Percentiles rank a stretch among this genome's conserved stretches.
Evolutionary conservation across 2,113 vertebrate species (phyloP).

Genomic region (Acinonyx jubatus): DNA sequence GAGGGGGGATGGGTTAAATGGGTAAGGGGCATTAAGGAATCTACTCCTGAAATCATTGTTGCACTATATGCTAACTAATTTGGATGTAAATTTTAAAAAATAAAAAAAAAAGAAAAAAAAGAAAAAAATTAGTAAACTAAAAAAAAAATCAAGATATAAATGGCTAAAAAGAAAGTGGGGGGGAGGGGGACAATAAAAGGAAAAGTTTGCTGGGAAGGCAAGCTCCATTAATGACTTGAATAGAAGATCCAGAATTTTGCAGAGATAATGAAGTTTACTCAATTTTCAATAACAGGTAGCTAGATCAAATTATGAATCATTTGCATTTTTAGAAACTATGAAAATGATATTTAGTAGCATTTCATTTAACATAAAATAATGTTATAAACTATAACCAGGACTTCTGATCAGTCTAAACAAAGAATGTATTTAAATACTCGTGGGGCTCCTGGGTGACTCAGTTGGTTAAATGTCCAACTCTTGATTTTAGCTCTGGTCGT

Average conservation of each 20-base stretch:
- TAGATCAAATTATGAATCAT: background rate
- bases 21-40: too few species aligned
- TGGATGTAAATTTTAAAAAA: too few species aligned
- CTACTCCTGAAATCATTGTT: too few species aligned
- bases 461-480: too few species aligned
- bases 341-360: background rate
- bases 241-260: background rate
- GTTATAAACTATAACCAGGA: background rate
- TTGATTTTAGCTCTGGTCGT: too few species aligned
- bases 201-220: background rate
- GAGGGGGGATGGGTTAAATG: too few species aligned
- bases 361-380: background rate
- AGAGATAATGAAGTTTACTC: background rate
- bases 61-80: too few species aligned
- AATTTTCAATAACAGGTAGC: background rate
- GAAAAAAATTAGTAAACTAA: too few species aligned
- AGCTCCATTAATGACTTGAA: background rate
- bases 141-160: background rate
- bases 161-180: background rate
- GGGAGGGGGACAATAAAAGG: background rate
- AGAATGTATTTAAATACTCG: background rate
- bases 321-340: background rate
- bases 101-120: too few species aligned
- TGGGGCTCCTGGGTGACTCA: too few species aligned
- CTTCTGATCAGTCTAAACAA: background rate